Percentiles rank a stretch among this genome's conserved stretches.
These are phyloP conservation scores for Pandemis cinnamomeana DNA, from an alignment of 2,888 invertebrate genomes.

Conservation along the genomic window DNA sequence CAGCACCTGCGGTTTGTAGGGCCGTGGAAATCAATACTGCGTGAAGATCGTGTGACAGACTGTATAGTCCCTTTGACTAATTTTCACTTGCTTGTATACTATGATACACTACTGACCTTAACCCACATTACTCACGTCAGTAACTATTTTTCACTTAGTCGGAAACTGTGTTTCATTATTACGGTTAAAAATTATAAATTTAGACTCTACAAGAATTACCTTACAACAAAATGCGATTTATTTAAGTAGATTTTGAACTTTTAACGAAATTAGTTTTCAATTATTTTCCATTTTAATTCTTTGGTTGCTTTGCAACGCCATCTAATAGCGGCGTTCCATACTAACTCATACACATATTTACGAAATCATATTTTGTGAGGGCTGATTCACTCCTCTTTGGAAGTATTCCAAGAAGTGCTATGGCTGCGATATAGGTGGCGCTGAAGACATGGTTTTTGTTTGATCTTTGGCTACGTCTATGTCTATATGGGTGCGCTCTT, in stretches of 20 bases:
- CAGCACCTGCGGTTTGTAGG: conserved; percentile 9
- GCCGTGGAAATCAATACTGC: conserved; percentile 1
- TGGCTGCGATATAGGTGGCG: conserved; percentile 23
- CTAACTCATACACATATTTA: conserved; percentile 12
- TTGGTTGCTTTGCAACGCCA: conserved; percentile 15
- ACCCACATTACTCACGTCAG: neutral
- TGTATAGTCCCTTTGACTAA: neutral
- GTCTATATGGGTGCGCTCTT: too few relatives aligned
- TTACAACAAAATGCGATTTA: neutral
- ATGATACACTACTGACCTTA: neutral
- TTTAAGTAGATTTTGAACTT: neutral
- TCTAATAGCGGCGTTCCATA: conserved; percentile 17
- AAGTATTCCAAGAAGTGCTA: conserved; percentile 31
- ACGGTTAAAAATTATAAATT: too few relatives aligned
- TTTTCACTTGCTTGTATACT: neutral
- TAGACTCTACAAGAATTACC: too few relatives aligned
- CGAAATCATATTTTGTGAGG: conserved; percentile 28
- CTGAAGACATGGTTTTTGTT: neutral
- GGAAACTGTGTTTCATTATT: too few relatives aligned
- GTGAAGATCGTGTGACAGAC: conserved; percentile 5
- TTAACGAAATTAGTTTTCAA: neutral
- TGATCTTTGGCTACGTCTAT: neutral
- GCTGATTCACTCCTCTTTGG: conserved; percentile 27
- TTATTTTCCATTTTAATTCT: neutral
- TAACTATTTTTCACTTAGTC: too few relatives aligned